Evolutionary conservation across 2,888 invertebrate species (phyloP).

Genomic region (Urechis unicinctus): DNA sequence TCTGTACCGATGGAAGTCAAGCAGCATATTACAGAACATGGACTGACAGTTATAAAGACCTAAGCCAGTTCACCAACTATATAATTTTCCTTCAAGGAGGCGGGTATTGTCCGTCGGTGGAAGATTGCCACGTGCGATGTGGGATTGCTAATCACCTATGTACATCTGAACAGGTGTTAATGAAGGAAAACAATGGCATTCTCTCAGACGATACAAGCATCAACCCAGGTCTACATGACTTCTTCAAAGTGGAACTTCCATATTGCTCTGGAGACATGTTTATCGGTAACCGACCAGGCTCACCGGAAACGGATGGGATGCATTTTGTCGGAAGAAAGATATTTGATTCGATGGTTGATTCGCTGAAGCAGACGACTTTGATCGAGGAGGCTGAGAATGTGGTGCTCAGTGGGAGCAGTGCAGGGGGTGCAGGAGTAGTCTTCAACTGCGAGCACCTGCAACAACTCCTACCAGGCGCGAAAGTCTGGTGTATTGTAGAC

Average conservation of each 20-base stretch:
- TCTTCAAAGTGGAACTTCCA: conserved; percentile 7
- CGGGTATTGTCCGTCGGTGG: conserved; percentile 4
- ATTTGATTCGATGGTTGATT: neutral
- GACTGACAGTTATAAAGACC: neutral
- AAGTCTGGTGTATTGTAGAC: conserved; percentile 6
- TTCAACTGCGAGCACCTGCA: conserved; percentile 9
- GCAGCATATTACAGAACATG: conserved; percentile 5
- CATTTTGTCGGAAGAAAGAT: neutral
- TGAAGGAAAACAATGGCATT: conserved; percentile 2
- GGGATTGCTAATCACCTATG: conserved; percentile 1
- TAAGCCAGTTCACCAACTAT: neutral
- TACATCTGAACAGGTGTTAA: neutral
- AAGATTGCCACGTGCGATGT: conserved; percentile 3
- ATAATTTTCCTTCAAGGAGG: conserved; percentile 9
- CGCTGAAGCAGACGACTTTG: neutral
- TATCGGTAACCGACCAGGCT: neutral
- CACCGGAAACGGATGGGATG: neutral
- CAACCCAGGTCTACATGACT: conserved; percentile 3
- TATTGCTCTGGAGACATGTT: conserved; percentile 9
- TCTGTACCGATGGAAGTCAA: conserved; percentile 5
- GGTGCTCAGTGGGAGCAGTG: conserved; percentile 8
- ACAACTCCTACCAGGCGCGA: neutral
- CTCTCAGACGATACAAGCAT: conserved; percentile 1
- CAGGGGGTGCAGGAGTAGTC: conserved; percentile 10
- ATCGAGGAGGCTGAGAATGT: neutral